A percentile compares a stretch with the other conserved stretches of the same genome.
phyloP scores from a whole-genome alignment of 2,888 invertebrate genomes.

The Meiosimyza decipiens region DNA sequence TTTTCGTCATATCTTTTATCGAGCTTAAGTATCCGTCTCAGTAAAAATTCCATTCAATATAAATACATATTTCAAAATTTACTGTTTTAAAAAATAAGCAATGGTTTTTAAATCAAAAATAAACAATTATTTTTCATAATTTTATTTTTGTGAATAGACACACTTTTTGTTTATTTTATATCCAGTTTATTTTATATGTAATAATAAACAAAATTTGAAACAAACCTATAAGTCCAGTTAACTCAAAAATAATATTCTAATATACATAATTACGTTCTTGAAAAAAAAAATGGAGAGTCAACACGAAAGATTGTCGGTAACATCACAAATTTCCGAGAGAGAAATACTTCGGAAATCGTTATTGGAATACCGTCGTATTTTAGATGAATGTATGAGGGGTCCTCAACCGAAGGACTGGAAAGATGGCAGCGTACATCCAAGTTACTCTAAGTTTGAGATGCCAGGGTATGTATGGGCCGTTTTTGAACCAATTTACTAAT shows the following conservation, averaged over 20 bases:
- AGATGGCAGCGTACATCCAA: slow-evolving; percentile 45
- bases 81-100: too few species aligned
- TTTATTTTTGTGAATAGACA: slow-evolving; percentile 2
- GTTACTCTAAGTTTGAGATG: slow-evolving; percentile 39
- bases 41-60: too few species aligned
- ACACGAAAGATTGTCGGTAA: too few species aligned
- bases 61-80: too few species aligned
- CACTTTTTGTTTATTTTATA: slow-evolving; percentile 25
- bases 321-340: too few species aligned
- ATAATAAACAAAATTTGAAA: too few species aligned
- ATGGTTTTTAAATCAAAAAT: not conserved
- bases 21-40: too few species aligned
- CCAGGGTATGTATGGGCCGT: too few species aligned
- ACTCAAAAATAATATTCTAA: not conserved
- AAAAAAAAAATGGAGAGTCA: too few species aligned
- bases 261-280: not conserved
- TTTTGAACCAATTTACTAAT: too few species aligned
- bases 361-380: not conserved
- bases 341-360: not conserved
- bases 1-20: too few species aligned
- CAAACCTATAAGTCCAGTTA: not conserved
- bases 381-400: not conserved
- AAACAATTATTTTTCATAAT: not conserved
- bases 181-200: slow-evolving; percentile 29
- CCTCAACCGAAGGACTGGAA: slow-evolving; percentile 35